A percentile compares a stretch with the other conserved stretches of the same genome.
phyloP scores from a whole-genome alignment of 1,140 invertebrate genomes.

The Papilio polyxenes region DNA sequence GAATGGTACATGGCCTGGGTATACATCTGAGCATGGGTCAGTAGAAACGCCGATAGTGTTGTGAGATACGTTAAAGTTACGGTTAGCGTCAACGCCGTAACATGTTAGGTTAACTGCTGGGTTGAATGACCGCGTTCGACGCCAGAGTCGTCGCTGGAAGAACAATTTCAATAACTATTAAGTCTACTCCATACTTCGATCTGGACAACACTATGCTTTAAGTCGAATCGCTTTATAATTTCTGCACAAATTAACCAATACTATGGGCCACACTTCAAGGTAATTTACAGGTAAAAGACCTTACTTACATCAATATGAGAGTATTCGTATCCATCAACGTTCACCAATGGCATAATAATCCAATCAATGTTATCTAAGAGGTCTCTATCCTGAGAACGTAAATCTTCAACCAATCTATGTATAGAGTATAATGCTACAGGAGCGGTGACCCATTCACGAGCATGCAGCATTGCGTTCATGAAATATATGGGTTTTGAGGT shows the following conservation, averaged over 20 bases:
- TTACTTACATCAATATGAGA: conserved; percentile 57
- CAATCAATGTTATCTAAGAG: conserved; percentile 59
- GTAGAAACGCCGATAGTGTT: conserved; percentile 83
- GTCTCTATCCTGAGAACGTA: conserved; percentile 66
- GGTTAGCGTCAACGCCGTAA: conserved; percentile 82
- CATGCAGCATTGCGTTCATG: conserved; percentile 82
- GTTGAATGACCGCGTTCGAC: conserved; percentile 70
- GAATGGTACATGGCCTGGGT: conserved; percentile 84
- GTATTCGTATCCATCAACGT: conserved; percentile 82
- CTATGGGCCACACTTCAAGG: no score
- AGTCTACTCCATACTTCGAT: not conserved
- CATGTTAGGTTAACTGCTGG: conserved; percentile 60
- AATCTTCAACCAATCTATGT: conserved; percentile 79
- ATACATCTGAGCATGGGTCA: conserved; percentile 85
- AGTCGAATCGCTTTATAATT: no score
- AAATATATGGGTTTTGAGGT: conserved; percentile 65
- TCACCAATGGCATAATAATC: conserved; percentile 81
- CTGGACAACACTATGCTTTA: no score
- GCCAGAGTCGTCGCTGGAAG: conserved; percentile 75
- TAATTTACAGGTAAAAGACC: no score
- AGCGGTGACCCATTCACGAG: conserved; percentile 86
- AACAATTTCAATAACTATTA: conserved; percentile 17
- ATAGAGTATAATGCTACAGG: conserved; percentile 83
- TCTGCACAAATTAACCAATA: not conserved
- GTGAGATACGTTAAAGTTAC: conserved; percentile 84